These are phyloP conservation scores for Sinopyrophorus schimmeli DNA, from an alignment of 2,888 invertebrate genomes.

Conservation along the genomic window DNA sequence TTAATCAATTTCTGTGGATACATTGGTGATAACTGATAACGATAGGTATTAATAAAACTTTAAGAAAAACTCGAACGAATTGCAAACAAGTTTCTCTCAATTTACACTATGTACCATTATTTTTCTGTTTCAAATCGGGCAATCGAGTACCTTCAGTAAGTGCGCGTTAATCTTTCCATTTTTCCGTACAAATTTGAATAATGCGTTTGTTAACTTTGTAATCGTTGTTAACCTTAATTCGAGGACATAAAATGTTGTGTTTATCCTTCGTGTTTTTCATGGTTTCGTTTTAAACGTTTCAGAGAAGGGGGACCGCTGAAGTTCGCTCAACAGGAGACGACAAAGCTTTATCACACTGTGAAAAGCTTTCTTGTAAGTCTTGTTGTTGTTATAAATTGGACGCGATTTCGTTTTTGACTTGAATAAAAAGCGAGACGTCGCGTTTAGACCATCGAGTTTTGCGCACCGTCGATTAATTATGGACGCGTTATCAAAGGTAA, in stretches of 20 bases:
- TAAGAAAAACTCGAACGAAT: too few species aligned
- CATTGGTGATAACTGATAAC: conserved; percentile 15
- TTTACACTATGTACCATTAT: too few species aligned
- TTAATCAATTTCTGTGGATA: conserved; percentile 28
- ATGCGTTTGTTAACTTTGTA: neutral
- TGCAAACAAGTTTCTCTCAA: too few species aligned
- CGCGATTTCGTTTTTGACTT: too few species aligned
- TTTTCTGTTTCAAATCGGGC: too few species aligned
- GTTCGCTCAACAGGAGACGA: conserved; percentile 19
- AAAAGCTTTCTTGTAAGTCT: conserved; percentile 24
- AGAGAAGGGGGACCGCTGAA: conserved; percentile 15
- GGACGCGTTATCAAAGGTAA: neutral
- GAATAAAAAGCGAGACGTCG: too few species aligned
- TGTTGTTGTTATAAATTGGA: too few species aligned
- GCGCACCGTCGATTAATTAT: neutral
- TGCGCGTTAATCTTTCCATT: too few species aligned
- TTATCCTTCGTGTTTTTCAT: conserved; percentile 7
- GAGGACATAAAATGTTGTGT: conserved; percentile 8
- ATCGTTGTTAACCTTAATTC: conserved; percentile 8
- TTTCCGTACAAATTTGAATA: neutral
- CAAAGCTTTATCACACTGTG: conserved; percentile 16
- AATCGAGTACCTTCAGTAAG: too few species aligned
- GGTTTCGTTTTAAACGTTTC: conserved; percentile 13
- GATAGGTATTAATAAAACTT: neutral
- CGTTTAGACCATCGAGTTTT: neutral